A percentile compares a stretch with the other conserved stretches of the same genome.
Conservation (phyloP, 2,113 vertebrate species). For the Corythoichthys intestinalis region DNA sequence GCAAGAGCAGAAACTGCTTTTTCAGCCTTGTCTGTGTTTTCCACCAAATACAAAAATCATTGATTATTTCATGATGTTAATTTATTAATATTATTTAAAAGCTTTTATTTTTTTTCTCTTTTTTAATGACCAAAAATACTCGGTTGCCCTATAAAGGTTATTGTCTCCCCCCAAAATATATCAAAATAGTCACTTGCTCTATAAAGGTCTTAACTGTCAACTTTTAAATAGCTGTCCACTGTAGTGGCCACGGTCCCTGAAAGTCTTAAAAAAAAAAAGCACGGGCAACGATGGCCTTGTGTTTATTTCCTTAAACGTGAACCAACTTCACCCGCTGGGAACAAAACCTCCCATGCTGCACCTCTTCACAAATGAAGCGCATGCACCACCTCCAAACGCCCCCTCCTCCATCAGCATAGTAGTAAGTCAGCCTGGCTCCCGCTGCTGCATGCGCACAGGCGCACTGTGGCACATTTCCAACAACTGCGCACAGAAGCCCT, state of each 20-base stretch:
- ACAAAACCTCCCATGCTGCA: conserved; percentile 1
- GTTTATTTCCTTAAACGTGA: background rate
- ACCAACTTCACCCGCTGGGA: conserved; percentile 7
- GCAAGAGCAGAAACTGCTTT: too few relatives aligned
- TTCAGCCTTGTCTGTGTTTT: too few relatives aligned
- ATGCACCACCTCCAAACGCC: background rate
- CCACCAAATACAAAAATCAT: too few relatives aligned
- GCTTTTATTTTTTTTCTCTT: too few relatives aligned
- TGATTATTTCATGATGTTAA: too few relatives aligned
- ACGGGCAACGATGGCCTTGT: background rate
- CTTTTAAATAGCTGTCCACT: too few relatives aligned
- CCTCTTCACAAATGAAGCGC: conserved; percentile 22
- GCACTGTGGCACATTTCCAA: conserved; percentile 52
- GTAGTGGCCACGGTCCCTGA: background rate
- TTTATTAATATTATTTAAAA: too few relatives aligned
- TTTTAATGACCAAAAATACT: too few relatives aligned
- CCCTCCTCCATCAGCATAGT: conserved; percentile 27
- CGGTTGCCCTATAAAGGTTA: too few relatives aligned
- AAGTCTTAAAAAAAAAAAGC: background rate
- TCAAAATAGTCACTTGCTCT: too few relatives aligned
- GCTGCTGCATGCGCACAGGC: conserved; percentile 45
- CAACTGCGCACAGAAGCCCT: conserved; percentile 8
- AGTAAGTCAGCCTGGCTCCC: conserved; percentile 40
- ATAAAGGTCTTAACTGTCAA: too few relatives aligned
- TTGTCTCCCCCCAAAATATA: too few relatives aligned